Conservation (phyloP, 2,797 vertebrate genomes). For the Rhinella marina region DNA sequence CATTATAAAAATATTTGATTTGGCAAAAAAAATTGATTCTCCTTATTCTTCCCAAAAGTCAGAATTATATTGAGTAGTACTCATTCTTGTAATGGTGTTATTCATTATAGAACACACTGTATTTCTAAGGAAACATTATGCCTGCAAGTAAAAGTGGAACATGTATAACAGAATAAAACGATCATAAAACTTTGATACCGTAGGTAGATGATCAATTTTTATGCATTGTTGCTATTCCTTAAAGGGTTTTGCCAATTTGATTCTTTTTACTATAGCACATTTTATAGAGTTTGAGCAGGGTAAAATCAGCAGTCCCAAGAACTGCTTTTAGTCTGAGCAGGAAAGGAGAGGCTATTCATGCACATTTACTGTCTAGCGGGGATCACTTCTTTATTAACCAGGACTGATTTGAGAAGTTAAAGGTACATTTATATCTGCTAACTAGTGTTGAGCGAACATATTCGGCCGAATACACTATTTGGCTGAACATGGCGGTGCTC, state of each 20-base stretch:
- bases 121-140: not conserved
- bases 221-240: not conserved
- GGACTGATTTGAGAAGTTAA: not conserved
- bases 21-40: constrained; percentile 25
- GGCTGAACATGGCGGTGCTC: no score
- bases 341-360: not conserved
- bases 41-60: constrained; percentile 7
- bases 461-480: no score
- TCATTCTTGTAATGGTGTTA: not conserved
- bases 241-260: not conserved
- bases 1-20: constrained; percentile 26
- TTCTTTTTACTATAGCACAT: not conserved
- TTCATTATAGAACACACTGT: not conserved
- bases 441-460: no score
- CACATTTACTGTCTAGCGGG: not conserved
- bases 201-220: not conserved
- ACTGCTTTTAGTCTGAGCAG: not conserved
- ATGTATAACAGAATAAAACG: not conserved
- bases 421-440: not conserved
- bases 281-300: not conserved
- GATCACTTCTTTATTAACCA: not conserved
- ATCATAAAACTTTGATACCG: not conserved
- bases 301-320: not conserved
- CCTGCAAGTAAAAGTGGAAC: not conserved
- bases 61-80: not conserved